Evolutionary conservation across 2,113 vertebrate species (phyloP), one percentile per base, ranked within the genome.

Genomic region (Phalacrocorax carbo): DNA sequence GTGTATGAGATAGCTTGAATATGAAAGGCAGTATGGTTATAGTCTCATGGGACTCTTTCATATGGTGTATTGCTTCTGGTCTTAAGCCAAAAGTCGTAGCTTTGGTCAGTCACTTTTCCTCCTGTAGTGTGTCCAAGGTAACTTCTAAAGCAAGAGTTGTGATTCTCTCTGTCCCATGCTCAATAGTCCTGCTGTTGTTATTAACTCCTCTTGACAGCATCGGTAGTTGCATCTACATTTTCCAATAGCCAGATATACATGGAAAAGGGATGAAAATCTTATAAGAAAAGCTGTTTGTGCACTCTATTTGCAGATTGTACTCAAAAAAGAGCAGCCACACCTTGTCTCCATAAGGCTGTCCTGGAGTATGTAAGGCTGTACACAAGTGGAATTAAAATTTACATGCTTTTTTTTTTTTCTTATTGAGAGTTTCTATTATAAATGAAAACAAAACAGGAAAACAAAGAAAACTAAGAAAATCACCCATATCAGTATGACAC

Each of bases 321-420:
- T 32, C 13, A 22, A 40, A 52, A 68, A 61, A 65, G 19, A 34
- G 3, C 12, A 61, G 10, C 21, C 13, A 21, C 2, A 52, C 7
- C 29, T n/a, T 36, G 12, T 10, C 1, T 90, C 11, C 7, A 3
- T 38, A 46, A 86, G 15, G 13, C 5, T 86, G 11, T 80, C 7
- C 40, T 60, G 29, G 16, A 58, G 1, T 36, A 30, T 16, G 8
- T 52, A 57, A 82, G 29, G 3, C 27, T 75, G 51, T 55, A 34
- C 10, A 72, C 6, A 2, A 25, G 27, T 6, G 7, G 6, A 71
- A 51, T 15, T 11, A 75, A 92, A 51, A 5, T 52, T 51, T n/a
- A 15, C 4, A 21, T 21, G 19, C 0, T n/a, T 19, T n/a, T 46
- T 46, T 29, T 23, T 42, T 26, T 13, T 38, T 2, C 3, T 34